phyloP scores from a whole-genome alignment of 2,797 vertebrate genomes.

The Oreochromis grahami region DNA sequence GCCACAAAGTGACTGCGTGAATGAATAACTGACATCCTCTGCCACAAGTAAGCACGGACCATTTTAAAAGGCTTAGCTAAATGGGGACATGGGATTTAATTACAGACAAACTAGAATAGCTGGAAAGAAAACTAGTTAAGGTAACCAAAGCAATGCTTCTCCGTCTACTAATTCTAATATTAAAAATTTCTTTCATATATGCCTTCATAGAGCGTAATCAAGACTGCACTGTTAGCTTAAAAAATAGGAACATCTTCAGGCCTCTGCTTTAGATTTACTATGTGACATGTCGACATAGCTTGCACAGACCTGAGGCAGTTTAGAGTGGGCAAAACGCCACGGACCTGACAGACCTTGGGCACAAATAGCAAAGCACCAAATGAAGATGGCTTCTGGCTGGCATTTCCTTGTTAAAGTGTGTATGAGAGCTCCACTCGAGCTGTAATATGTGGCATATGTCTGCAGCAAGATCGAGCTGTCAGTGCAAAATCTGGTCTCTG shows the following conservation, averaged over 20 bases:
- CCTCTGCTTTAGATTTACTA: conserved; percentile 15
- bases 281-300: neutral
- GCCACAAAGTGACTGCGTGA: conserved; percentile 57
- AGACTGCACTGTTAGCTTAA: neutral
- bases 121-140: conserved; percentile 38
- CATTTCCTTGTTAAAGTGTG: conserved; percentile 62
- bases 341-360: conserved; percentile 29
- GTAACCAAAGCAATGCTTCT: conserved; percentile 4
- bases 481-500: conserved; percentile 39
- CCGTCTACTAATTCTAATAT: neutral
- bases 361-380: conserved; percentile 58
- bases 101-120: conserved; percentile 55
- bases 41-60: conserved; percentile 31
- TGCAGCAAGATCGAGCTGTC: conserved; percentile 50
- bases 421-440: conserved; percentile 48
- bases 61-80: conserved; percentile 59
- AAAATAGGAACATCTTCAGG: neutral
- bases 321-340: conserved; percentile 14
- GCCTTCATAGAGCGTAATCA: neutral
- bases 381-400: conserved; percentile 57
- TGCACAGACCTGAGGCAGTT: conserved; percentile 13
- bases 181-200: neutral
- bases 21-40: conserved; percentile 51
- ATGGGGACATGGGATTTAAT: conserved; percentile 52
- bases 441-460: conserved; percentile 58